Evolutionary conservation across 2,888 invertebrate genomes (phyloP).

Genomic region (Tanytarsus gracilentus): DNA sequence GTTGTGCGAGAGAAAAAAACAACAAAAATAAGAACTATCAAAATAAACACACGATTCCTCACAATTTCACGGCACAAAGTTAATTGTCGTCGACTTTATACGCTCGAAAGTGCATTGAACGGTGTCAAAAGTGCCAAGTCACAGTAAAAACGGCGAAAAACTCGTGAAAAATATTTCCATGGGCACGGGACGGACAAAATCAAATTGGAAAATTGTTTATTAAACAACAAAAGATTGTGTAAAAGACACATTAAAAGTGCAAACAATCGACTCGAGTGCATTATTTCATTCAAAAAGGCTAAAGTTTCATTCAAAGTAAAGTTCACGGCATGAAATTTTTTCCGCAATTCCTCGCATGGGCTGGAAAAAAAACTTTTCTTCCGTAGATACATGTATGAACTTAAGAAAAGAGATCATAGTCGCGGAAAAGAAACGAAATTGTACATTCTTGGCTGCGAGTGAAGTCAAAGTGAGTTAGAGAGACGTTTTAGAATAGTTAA

Average conservation of each 20-base stretch:
- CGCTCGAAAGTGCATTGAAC: not conserved
- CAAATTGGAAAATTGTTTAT: constrained; percentile 24
- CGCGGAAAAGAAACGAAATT: too few relatives aligned
- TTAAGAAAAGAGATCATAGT: too few relatives aligned
- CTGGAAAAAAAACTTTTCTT: too few relatives aligned
- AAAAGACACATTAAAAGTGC: constrained; percentile 3
- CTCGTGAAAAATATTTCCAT: not conserved
- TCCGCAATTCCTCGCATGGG: too few relatives aligned
- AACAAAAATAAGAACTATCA: constrained; percentile 28
- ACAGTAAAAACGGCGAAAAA: constrained; percentile 2
- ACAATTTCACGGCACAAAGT: not conserved
- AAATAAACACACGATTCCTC: constrained; percentile 27
- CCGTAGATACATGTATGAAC: too few relatives aligned
- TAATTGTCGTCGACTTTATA: not conserved
- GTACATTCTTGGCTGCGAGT: too few relatives aligned
- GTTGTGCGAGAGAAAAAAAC: constrained; percentile 19
- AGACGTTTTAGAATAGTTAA: too few relatives aligned
- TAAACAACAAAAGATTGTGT: constrained; percentile 9
- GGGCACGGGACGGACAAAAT: not conserved
- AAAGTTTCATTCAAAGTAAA: constrained; percentile 19
- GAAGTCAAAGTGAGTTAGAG: too few relatives aligned
- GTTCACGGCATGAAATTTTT: too few relatives aligned
- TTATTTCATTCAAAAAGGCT: not conserved
- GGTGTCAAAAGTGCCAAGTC: not conserved
- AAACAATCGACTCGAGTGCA: not conserved